A percentile compares a stretch with the other conserved stretches of the same genome.
phyloP scores from a whole-genome alignment of 2,797 vertebrate genomes.

The Luscinia luscinia region DNA sequence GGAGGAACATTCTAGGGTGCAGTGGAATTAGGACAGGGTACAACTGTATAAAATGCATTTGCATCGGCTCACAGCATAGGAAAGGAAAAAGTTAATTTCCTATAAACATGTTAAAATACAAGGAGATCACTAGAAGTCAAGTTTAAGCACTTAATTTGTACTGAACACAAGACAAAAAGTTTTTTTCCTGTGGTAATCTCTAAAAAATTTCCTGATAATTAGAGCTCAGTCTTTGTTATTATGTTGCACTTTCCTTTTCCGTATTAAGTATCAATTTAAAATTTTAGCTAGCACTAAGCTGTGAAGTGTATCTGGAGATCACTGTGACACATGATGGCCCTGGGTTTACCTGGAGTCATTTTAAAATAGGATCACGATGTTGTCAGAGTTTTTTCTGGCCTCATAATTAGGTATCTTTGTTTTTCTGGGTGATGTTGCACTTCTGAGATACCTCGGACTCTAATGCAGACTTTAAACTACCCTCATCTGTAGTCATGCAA shows the following conservation, averaged over 20 bases:
- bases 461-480: neutral
- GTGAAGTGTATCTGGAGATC: neutral
- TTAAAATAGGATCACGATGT: neutral
- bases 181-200: neutral
- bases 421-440: neutral
- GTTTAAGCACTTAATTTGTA: neutral
- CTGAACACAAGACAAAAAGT: no score
- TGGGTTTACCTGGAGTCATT: neutral
- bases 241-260: neutral
- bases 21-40: neutral
- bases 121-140: neutral
- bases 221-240: neutral
- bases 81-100: neutral
- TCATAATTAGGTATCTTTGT: neutral
- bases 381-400: neutral
- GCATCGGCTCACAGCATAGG: accelerated
- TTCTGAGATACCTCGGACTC: neutral
- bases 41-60: neutral
- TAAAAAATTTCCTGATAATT: neutral
- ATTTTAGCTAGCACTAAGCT: neutral
- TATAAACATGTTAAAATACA: neutral
- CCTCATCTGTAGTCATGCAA: neutral
- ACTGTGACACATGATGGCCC: neutral
- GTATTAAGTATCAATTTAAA: neutral
- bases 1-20: neutral